Evolutionary conservation across 2,888 invertebrate species (phyloP).

Genomic region (Rhabditoides inermis): DNA sequence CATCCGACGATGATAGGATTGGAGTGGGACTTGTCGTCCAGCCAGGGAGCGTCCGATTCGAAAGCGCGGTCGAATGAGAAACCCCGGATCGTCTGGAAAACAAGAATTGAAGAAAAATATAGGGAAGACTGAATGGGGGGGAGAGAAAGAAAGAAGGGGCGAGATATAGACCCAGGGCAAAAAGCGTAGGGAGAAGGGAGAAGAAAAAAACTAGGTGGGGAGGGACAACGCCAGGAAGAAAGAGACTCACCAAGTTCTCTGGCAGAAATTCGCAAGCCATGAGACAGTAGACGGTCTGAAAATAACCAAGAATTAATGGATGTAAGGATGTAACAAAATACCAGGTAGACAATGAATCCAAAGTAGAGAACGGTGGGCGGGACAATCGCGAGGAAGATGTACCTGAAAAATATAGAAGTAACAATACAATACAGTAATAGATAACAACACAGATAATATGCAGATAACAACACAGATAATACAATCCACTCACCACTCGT

Average conservation of each 20-base stretch:
- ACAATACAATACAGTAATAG: neutral
- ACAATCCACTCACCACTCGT: neutral
- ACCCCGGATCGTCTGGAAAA: slow-evolving; percentile 3
- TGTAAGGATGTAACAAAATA: slow-evolving; percentile 55
- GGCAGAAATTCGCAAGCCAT: slow-evolving; percentile 25
- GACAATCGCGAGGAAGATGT: slow-evolving; percentile 55
- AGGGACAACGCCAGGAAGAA: too few relatives aligned
- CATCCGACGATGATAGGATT: too few relatives aligned
- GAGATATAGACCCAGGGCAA: too few relatives aligned
- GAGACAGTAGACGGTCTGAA: slow-evolving; percentile 27
- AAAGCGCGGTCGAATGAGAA: slow-evolving; percentile 6
- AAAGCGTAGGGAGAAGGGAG: too few relatives aligned
- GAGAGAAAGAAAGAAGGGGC: too few relatives aligned
- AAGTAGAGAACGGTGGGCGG: slow-evolving; percentile 66
- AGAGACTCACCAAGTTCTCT: slow-evolving; percentile 12
- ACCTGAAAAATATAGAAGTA: slow-evolving; percentile 49
- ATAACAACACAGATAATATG: slow-evolving; percentile 19
- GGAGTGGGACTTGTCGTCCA: too few relatives aligned
- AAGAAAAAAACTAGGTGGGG: too few relatives aligned
- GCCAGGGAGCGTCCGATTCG: slow-evolving; percentile 9
- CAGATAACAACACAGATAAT: neutral
- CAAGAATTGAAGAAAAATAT: too few relatives aligned
- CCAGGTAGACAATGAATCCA: slow-evolving; percentile 67
- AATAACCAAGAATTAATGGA: neutral
- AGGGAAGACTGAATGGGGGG: too few relatives aligned